Evolutionary conservation across 2,888 invertebrate genomes (phyloP).

Genomic region (Agrotis segetum): DNA sequence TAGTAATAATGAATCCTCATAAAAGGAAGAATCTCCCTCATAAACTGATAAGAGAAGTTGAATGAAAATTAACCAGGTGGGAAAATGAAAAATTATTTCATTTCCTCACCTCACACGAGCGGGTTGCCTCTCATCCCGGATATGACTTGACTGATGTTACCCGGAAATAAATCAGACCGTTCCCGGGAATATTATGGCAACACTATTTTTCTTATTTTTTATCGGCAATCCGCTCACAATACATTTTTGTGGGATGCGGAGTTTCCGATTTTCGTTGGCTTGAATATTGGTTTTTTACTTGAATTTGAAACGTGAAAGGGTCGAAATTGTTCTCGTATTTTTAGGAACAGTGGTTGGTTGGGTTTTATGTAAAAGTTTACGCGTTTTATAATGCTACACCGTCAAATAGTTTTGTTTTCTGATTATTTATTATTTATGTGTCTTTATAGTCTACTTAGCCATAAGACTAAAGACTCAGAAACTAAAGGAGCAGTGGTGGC

Average conservation of each 20-base stretch:
- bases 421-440: not conserved
- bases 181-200: slow-evolving; percentile 68
- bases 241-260: slow-evolving; percentile 51
- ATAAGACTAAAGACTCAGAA: no score
- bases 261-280: slow-evolving; percentile 27
- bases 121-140: slow-evolving; percentile 63
- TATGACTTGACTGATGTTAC: slow-evolving; percentile 79
- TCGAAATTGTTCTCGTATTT: slow-evolving; percentile 32
- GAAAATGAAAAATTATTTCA: slow-evolving; percentile 79
- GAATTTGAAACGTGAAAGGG: slow-evolving; percentile 15
- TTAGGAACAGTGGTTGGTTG: slow-evolving; percentile 2
- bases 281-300: slow-evolving; percentile 29
- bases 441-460: not conserved
- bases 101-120: slow-evolving; percentile 73
- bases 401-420: not conserved
- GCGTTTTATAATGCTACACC: not conserved
- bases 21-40: slow-evolving; percentile 38
- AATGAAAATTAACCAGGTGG: slow-evolving; percentile 73
- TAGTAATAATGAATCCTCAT: slow-evolving; percentile 2
- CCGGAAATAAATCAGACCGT: slow-evolving; percentile 83
- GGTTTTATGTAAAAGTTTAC: not conserved
- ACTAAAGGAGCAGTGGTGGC: no score
- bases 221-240: slow-evolving; percentile 63
- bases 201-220: slow-evolving; percentile 74
- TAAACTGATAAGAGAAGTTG: slow-evolving; percentile 54